These are phyloP conservation scores for Corynorhinus townsendii DNA, from an alignment of 2,113 vertebrate species.

Conservation along the genomic window DNA sequence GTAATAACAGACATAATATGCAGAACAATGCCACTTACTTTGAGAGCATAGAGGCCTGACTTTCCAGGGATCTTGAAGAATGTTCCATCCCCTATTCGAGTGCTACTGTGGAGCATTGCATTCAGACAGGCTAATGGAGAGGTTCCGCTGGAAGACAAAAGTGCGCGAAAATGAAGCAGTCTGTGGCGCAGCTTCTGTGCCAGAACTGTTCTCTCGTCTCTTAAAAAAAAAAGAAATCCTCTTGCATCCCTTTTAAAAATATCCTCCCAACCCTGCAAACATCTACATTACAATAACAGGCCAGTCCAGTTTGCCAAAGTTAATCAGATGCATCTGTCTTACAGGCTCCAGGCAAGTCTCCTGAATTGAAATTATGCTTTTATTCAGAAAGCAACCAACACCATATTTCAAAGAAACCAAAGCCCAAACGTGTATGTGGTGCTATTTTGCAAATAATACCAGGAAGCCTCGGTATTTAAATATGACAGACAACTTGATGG, in stretches of 20 bases:
- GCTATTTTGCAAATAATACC: slow-evolving; percentile 80
- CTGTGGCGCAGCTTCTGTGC: slow-evolving; percentile 74
- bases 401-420: slow-evolving; percentile 74
- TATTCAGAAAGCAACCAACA: slow-evolving; percentile 80
- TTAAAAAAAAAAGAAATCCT: slow-evolving; percentile 46
- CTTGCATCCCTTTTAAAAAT: slow-evolving; percentile 73
- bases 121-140: slow-evolving; percentile 91
- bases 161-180: slow-evolving; percentile 70
- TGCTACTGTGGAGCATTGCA: slow-evolving; percentile 91
- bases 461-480: slow-evolving; percentile 79
- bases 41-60: slow-evolving; percentile 89
- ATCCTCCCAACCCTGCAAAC: slow-evolving; percentile 82
- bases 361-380: slow-evolving; percentile 84
- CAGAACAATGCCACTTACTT: slow-evolving; percentile 83
- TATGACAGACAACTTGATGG: slow-evolving; percentile 82
- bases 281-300: slow-evolving; percentile 90
- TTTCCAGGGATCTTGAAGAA: slow-evolving; percentile 91
- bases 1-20: slow-evolving; percentile 61
- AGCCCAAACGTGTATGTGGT: slow-evolving; percentile 81
- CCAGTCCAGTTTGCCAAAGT: slow-evolving; percentile 81
- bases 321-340: slow-evolving; percentile 88
- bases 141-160: slow-evolving; percentile 88
- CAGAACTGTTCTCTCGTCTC: slow-evolving; percentile 74
- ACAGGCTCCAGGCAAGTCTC: slow-evolving; percentile 81
- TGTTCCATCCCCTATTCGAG: slow-evolving; percentile 88